phyloP scores from a whole-genome alignment of 2,797 vertebrate genomes.

The Eospalax fontanierii region DNA sequence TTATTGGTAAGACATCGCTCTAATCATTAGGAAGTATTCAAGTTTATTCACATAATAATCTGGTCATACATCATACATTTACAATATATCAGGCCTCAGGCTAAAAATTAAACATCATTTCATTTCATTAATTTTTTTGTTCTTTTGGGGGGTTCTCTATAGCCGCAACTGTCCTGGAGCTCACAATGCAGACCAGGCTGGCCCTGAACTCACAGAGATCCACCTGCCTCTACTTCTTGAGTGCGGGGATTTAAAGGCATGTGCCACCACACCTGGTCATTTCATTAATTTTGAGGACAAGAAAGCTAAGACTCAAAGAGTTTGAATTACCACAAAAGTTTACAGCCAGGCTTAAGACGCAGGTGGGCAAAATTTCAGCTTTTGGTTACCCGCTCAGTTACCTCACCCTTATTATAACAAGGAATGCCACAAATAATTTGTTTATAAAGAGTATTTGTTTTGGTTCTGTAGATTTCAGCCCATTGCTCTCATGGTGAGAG shows the following conservation, averaged over 20 bases:
- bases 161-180: too few species aligned
- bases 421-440: not conserved
- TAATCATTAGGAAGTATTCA: slow-evolving; percentile 16
- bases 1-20: not conserved
- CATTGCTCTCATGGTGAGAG: not conserved
- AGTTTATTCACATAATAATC: not conserved
- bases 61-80: not conserved
- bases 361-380: not conserved
- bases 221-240: too few species aligned
- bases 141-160: too few species aligned
- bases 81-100: not conserved
- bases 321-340: not conserved
- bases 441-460: too few species aligned
- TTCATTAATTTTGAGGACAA: not conserved
- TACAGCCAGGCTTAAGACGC: not conserved
- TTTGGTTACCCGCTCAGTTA: not conserved
- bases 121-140: not conserved
- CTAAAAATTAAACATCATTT: slow-evolving; percentile 41
- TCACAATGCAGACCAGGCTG: too few species aligned
- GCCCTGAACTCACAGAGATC: too few species aligned
- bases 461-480: not conserved
- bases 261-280: too few species aligned
- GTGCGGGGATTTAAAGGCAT: too few species aligned
- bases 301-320: not conserved
- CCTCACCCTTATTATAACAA: not conserved